phyloP scores from a whole-genome alignment of 2,113 vertebrate genomes.

The Cynoglossus semilaevis region DNA sequence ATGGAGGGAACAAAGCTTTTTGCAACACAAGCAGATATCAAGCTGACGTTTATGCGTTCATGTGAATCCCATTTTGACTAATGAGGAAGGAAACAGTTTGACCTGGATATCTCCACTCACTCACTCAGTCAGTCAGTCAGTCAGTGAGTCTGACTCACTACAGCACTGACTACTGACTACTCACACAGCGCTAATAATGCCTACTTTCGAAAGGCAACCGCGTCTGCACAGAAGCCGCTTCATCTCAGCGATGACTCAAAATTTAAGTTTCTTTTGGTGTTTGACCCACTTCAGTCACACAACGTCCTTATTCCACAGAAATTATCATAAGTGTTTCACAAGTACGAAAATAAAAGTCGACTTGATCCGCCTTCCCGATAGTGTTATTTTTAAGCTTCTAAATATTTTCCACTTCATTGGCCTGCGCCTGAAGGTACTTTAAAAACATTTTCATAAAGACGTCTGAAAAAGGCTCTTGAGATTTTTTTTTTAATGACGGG shows the following conservation, averaged over 20 bases:
- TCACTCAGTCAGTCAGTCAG: too few species aligned
- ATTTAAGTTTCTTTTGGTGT: not conserved
- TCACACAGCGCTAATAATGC: too few species aligned
- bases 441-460: slow-evolving; percentile 37
- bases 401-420: slow-evolving; percentile 38
- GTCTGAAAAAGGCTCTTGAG: slow-evolving; percentile 21
- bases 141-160: too few species aligned
- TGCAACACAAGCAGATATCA: not conserved
- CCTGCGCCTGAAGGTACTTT: slow-evolving; percentile 29
- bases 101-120: too few species aligned
- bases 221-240: too few species aligned
- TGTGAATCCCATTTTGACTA: not conserved
- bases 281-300: not conserved
- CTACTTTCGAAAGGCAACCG: too few species aligned
- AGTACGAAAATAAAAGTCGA: slow-evolving; percentile 6
- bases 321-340: slow-evolving; percentile 13
- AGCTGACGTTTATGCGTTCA: not conserved
- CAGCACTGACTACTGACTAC: too few species aligned
- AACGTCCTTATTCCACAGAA: slow-evolving; percentile 17
- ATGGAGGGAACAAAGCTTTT: not conserved
- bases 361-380: slow-evolving; percentile 16
- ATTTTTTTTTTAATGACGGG: slow-evolving; percentile 9
- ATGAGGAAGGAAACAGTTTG: too few species aligned
- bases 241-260: too few species aligned
- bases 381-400: slow-evolving; percentile 21